These are phyloP conservation scores for Paramormyrops kingsleyae DNA, from an alignment of 2,113 vertebrate species.

Conservation along the genomic window DNA sequence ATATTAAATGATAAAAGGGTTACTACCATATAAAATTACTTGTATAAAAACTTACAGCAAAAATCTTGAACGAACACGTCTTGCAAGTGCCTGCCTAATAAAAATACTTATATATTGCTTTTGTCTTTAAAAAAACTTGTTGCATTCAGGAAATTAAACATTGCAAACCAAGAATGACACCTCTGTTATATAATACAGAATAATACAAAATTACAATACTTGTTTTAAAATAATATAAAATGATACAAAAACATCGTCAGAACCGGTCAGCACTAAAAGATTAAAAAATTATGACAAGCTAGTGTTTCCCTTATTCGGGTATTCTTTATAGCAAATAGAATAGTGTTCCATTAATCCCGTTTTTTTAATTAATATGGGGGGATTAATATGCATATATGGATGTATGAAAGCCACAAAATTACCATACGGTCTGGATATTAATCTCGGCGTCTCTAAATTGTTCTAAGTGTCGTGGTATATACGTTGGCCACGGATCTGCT, in stretches of 20 bases:
- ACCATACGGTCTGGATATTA: not conserved
- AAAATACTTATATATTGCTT: not conserved
- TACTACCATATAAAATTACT: not conserved
- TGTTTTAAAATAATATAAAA: not conserved
- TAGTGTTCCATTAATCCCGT: not conserved
- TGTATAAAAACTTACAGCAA: not conserved
- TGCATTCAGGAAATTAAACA: not conserved
- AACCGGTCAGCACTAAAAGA: not conserved
- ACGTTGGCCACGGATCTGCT: not conserved
- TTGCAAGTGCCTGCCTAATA: not conserved
- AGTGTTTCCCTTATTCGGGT: not conserved
- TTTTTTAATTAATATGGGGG: not conserved
- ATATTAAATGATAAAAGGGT: not conserved
- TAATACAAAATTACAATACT: not conserved
- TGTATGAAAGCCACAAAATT: not conserved
- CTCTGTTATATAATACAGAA: not conserved
- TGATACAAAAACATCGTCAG: not conserved
- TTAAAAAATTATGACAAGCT: not conserved
- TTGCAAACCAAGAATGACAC: not conserved
- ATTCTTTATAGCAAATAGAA: not conserved
- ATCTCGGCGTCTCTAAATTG: not conserved
- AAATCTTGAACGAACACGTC: not conserved
- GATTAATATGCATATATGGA: not conserved
- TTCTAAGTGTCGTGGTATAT: not conserved
- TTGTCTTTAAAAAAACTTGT: not conserved